Evolutionary conservation across 2,888 invertebrate genomes (phyloP).

Genomic region (Sisyra terminalis): DNA sequence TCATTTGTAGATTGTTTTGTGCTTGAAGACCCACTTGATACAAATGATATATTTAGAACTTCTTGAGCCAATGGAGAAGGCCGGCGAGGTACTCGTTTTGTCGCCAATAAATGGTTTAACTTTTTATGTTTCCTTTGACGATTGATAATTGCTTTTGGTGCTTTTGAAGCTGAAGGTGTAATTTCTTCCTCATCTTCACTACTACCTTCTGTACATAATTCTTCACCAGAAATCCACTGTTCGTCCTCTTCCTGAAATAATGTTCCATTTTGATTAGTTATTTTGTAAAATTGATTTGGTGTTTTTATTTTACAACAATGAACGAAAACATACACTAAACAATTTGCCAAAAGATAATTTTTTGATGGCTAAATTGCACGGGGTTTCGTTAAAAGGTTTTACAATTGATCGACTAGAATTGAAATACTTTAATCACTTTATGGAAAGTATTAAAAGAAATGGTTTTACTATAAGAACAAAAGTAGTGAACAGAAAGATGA

Average conservation of each 20-base stretch:
- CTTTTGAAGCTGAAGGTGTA: not conserved
- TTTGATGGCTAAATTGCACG: too few relatives aligned
- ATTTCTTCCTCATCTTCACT: constrained; percentile 23
- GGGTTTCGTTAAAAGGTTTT: too few relatives aligned
- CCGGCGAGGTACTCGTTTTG: not conserved
- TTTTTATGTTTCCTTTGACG: constrained; percentile 1
- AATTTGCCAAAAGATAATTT: too few relatives aligned
- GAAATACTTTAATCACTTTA: too few relatives aligned
- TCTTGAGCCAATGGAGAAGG: constrained; percentile 3
- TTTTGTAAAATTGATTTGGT: too few relatives aligned
- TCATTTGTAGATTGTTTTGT: constrained; percentile 5
- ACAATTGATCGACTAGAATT: too few relatives aligned
- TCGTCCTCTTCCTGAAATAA: constrained; percentile 26
- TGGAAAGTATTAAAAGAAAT: too few relatives aligned
- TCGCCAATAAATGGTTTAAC: not conserved
- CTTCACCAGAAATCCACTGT: constrained; percentile 30
- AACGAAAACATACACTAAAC: too few relatives aligned
- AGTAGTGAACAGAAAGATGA: too few relatives aligned
- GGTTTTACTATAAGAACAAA: too few relatives aligned
- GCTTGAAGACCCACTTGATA: not conserved
- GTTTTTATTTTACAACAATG: too few relatives aligned
- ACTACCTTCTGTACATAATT: constrained; percentile 28
- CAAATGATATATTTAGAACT: constrained; percentile 3
- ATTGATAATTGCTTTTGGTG: not conserved
- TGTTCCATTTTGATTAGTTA: too few relatives aligned